Evolutionary conservation across 2,888 invertebrate genomes (phyloP).

Genomic region (Polydrusus tereticollis): DNA sequence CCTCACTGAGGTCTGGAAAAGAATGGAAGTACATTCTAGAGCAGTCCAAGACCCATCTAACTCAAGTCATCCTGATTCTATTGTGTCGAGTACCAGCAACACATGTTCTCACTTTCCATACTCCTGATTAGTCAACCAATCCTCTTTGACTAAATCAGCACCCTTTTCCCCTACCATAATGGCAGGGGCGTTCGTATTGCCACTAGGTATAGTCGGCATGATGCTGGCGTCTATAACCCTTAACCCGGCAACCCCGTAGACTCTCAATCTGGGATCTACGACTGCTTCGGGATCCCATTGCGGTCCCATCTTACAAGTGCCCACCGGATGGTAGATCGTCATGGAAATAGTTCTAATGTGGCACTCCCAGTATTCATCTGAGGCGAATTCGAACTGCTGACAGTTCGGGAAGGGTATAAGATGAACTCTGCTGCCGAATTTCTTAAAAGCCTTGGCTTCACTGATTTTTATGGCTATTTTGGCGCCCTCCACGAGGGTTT

Average conservation of each 20-base stretch:
- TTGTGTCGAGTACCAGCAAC: background rate
- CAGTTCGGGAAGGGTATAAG: slow-evolving; percentile 85
- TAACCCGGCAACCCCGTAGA: slow-evolving; percentile 83
- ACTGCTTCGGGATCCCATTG: slow-evolving; percentile 82
- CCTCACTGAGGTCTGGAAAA: too few relatives aligned
- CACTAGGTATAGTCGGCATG: slow-evolving; percentile 90
- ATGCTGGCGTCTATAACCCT: slow-evolving; percentile 89
- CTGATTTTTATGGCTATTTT: slow-evolving; percentile 81
- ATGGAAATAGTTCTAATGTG: slow-evolving; percentile 88
- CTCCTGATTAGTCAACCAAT: slow-evolving; percentile 73
- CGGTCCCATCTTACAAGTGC: slow-evolving; percentile 92
- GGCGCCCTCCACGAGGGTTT: slow-evolving; percentile 86
- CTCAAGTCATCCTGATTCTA: too few relatives aligned
- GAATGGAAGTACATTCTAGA: too few relatives aligned
- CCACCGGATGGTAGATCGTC: slow-evolving; percentile 92
- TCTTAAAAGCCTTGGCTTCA: slow-evolving; percentile 82
- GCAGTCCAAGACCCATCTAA: too few relatives aligned
- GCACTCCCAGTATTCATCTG: slow-evolving; percentile 89
- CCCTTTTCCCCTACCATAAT: slow-evolving; percentile 94
- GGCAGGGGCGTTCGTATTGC: slow-evolving; percentile 92
- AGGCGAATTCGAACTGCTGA: slow-evolving; percentile 77
- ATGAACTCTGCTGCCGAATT: slow-evolving; percentile 72
- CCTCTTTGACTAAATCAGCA: slow-evolving; percentile 86
- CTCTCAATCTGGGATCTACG: slow-evolving; percentile 83
- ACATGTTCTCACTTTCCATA: background rate